Conservation (phyloP, 2,888 invertebrate species). For the Dasysyrphus albostriatus region DNA sequence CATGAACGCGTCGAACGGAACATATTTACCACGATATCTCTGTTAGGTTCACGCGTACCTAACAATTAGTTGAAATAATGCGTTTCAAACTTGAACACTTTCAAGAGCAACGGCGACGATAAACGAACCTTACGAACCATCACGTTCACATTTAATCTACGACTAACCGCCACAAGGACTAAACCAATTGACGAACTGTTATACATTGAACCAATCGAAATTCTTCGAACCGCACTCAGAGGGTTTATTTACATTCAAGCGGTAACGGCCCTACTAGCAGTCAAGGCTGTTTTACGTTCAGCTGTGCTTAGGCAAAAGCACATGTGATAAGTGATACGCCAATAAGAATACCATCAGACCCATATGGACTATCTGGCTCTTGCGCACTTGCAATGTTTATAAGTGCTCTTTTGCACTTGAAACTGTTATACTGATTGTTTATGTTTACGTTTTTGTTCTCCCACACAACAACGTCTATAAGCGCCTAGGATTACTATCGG, state of each 20-base stretch:
- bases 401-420: slow-evolving; percentile 22
- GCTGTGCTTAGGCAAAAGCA: slow-evolving; percentile 34
- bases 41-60: neutral
- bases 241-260: slow-evolving; percentile 64
- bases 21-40: neutral
- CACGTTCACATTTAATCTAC: slow-evolving; percentile 58
- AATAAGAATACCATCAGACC: neutral
- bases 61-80: neutral
- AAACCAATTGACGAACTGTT: slow-evolving; percentile 55
- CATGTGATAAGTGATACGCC: slow-evolving; percentile 16
- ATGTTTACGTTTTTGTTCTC: slow-evolving; percentile 40
- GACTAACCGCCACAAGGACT: slow-evolving; percentile 71
- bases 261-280: neutral
- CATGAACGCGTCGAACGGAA: slow-evolving; percentile 7
- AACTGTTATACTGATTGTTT: slow-evolving; percentile 70
- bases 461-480: neutral
- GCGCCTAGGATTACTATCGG: neutral
- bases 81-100: slow-evolving; percentile 9
- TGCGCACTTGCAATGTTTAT: slow-evolving; percentile 52
- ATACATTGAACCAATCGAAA: slow-evolving; percentile 37
- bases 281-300: neutral
- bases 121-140: slow-evolving; percentile 42
- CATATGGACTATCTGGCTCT: slow-evolving; percentile 8
- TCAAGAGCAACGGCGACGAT: slow-evolving; percentile 28
- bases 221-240: slow-evolving; percentile 14